Base-by-base conservation (phyloP, 2,888 invertebrate genomes). In the Saturnia pavonia region DNA sequence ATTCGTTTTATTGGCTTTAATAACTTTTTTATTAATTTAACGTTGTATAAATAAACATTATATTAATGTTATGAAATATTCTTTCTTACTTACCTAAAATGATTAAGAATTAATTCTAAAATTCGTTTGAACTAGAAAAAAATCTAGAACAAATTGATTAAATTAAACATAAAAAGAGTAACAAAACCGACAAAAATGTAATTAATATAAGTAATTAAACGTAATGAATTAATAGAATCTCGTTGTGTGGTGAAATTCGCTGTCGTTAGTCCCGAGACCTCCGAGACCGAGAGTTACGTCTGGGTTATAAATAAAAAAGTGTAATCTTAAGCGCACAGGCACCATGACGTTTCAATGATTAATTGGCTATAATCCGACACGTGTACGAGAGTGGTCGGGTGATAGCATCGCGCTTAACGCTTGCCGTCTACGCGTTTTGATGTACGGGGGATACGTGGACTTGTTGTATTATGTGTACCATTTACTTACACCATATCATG, bases 301-400 rank as follows among this genome's bases (percentile, higher is more conserved):
- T 40, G 34, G 16, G 63, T 40, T 63, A 63, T 63, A 65, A 65
- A 65, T 65, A 65, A 65, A 65, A n/a, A 65, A 40, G 34, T 65
- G 34, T 65, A 65, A 65, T 65, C 40, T 65, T 65, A 65, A 65
- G 4, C 65, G 65, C 65, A 22, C 65, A 65, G 65, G 40, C 65
- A 12, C 40, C 40, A 19, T 65, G 34, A 65, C 65, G n/a, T 65
- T 65, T 40, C 65, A 40, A 40, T 65, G 65, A 65, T 65, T 65
- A 65, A 65, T 65, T 65, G 19, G 19, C 12, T 65, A 65, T 60
- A 65, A 65, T 65, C 40, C 65, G 65, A 65, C 65, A 40, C 40
- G 65, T 65, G 65, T 40, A 65, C 9, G 65, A 12, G 40, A 2
- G 65, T 19, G 34, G 65, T 40, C 40, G 34, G 40, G 40, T 40